Evolutionary conservation across 2,888 invertebrate species (phyloP).

Genomic region (Iselma pallidipennis): DNA sequence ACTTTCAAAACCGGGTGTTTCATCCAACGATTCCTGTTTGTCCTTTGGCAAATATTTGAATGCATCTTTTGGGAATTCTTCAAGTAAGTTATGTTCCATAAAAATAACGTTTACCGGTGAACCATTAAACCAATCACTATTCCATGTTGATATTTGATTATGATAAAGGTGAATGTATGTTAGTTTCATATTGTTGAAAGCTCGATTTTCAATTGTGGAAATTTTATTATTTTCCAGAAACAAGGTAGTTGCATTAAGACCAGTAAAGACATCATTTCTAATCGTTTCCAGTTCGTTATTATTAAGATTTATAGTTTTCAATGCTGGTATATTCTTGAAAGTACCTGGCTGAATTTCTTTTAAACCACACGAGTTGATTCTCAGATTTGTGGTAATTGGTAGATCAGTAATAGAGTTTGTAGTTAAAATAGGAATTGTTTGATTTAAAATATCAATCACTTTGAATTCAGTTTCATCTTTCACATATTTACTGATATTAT

Average conservation of each 20-base stretch:
- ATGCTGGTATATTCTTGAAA: neutral
- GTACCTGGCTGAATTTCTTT: neutral
- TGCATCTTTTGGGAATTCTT: constrained; percentile 29
- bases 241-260: neutral
- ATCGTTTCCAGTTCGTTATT: neutral
- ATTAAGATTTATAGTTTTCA: neutral
- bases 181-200: constrained; percentile 9
- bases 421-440: neutral
- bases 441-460: neutral
- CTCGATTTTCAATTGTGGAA: constrained; percentile 4
- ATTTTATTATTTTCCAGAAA: constrained; percentile 12
- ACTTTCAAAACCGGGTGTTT: no score
- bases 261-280: constrained; percentile 6
- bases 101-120: constrained; percentile 21
- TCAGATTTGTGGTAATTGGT: neutral
- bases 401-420: neutral
- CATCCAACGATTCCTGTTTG: neutral
- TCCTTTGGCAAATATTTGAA: constrained; percentile 17
- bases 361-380: neutral
- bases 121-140: constrained; percentile 36
- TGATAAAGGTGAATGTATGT: constrained; percentile 29
- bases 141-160: constrained; percentile 34
- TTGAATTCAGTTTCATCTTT: neutral
- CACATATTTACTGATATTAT: neutral
- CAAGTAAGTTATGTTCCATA: constrained; percentile 7